phyloP scores from a whole-genome alignment of 2,113 vertebrate species.

The Eulacestoma nigropectus region DNA sequence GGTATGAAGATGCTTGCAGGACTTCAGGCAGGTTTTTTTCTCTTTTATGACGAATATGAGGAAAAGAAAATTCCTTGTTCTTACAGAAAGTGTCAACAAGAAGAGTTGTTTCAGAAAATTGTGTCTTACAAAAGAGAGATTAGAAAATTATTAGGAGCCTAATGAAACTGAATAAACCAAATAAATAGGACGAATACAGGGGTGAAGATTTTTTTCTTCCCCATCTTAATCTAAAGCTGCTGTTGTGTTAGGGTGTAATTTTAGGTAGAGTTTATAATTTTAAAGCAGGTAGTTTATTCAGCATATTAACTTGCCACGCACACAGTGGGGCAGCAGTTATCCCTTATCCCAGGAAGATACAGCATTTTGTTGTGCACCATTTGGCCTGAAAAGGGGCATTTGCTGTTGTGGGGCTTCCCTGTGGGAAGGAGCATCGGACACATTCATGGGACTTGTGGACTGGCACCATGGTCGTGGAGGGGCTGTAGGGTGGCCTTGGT shows the following conservation, averaged over 20 bases:
- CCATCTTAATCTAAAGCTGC: not conserved
- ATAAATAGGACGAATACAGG: not conserved
- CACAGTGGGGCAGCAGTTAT: not conserved
- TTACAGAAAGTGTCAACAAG: not conserved
- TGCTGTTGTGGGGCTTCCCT: not conserved
- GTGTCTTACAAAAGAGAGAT: not conserved
- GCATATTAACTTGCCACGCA: not conserved
- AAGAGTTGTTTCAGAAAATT: not conserved
- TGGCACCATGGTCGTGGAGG: fast-evolving
- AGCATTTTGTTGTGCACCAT: not conserved
- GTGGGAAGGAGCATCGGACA: not conserved
- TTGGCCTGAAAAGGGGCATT: fast-evolving
- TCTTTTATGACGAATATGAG: not conserved
- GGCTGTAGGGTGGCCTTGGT: fast-evolving
- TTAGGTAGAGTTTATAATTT: not conserved
- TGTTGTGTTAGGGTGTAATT: fast-evolving
- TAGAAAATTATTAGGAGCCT: not conserved
- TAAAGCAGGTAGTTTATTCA: not conserved
- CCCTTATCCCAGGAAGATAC: not conserved
- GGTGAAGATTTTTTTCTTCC: not conserved
- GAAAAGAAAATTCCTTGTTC: not conserved
- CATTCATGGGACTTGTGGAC: fast-evolving
- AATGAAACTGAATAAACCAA: not conserved
- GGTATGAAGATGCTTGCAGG: not conserved
- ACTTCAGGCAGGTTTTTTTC: not conserved